Percentiles rank a stretch among this genome's conserved stretches.
These are phyloP conservation scores for Nomada goodeniana DNA, from an alignment of 2,888 invertebrate genomes.

Conservation along the genomic window DNA sequence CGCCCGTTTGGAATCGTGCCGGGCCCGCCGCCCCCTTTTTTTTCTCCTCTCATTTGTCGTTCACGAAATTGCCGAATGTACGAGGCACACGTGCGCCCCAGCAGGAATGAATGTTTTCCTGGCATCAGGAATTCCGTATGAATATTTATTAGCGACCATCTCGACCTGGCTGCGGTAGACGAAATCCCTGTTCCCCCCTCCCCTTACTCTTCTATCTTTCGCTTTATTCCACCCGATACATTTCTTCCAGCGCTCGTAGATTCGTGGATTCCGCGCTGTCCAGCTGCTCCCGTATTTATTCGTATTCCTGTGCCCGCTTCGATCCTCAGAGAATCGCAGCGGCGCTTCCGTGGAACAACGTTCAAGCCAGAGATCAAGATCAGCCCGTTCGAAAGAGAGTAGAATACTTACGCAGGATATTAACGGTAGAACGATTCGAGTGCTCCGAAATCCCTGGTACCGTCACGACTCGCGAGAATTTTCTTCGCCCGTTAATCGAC, in stretches of 20 bases:
- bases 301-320: background rate
- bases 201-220: slow-evolving; percentile 1
- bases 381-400: background rate
- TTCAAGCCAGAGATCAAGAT: slow-evolving; percentile 12
- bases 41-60: slow-evolving; percentile 51
- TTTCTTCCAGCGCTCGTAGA: background rate
- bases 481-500: background rate
- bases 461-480: background rate
- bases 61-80: slow-evolving; percentile 65
- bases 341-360: slow-evolving; percentile 32
- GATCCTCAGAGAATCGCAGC: slow-evolving; percentile 49
- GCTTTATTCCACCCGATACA: background rate
- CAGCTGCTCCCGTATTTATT: background rate
- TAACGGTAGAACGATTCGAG: slow-evolving; percentile 18
- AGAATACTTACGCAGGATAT: background rate
- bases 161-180: slow-evolving; percentile 67
- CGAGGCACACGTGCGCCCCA: slow-evolving; percentile 59
- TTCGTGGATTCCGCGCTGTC: slow-evolving; percentile 1
- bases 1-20: slow-evolving; percentile 47
- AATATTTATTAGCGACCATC: slow-evolving; percentile 74
- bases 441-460: background rate
- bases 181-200: slow-evolving; percentile 51
- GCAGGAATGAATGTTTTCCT: slow-evolving; percentile 72
- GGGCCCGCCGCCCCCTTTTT: slow-evolving; percentile 7
- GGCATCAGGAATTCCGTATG: slow-evolving; percentile 74